Evolutionary conservation across 2,888 invertebrate genomes (phyloP).

Genomic region (Dryobota labecula): DNA sequence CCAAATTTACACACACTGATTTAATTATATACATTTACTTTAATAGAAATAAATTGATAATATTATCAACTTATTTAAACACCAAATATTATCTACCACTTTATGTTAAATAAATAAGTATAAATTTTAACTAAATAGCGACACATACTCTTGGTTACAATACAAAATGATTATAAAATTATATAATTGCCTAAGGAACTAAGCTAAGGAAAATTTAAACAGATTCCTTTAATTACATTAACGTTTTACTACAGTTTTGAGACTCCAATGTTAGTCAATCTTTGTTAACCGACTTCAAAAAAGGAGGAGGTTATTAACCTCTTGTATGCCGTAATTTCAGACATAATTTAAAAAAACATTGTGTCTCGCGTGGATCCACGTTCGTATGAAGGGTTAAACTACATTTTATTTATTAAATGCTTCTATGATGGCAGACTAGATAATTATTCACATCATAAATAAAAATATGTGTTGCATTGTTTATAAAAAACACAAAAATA

Average conservation of each 20-base stretch:
- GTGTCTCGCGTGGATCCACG: too few relatives aligned
- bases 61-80: constrained; percentile 29
- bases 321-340: too few relatives aligned
- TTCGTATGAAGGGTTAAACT: too few relatives aligned
- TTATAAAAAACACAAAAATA: background rate
- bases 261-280: background rate
- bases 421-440: constrained; percentile 45
- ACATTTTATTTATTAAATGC: constrained; percentile 22
- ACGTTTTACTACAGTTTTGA: constrained; percentile 1
- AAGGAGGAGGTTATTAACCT: background rate
- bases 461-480: constrained; percentile 8
- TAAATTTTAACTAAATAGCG: constrained; percentile 18
- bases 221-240: constrained; percentile 12
- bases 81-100: constrained; percentile 9
- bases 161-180: constrained; percentile 17
- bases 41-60: constrained; percentile 7
- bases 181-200: constrained; percentile 31
- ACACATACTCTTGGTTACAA: constrained; percentile 11
- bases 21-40: constrained; percentile 42
- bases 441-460: background rate
- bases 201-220: constrained; percentile 2
- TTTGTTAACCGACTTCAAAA: background rate
- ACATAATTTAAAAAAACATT: too few relatives aligned
- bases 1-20: constrained; percentile 55
- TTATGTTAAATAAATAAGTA: constrained; percentile 28